Conservation (phyloP, 1,140 invertebrate genomes). For the Atta texana region DNA sequence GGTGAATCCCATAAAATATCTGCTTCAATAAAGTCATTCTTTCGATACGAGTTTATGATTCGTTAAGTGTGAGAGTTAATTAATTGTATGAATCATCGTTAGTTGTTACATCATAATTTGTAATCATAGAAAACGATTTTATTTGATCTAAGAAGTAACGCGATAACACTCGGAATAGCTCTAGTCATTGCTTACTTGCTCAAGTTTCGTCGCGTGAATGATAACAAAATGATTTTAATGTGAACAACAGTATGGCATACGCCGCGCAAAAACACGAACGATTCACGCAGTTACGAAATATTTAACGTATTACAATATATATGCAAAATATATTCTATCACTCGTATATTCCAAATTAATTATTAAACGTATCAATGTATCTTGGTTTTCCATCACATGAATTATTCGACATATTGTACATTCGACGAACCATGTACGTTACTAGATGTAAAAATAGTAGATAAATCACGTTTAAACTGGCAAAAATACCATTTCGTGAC, state of each 20-base stretch:
- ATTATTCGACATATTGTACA: neutral
- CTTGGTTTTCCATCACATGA: conserved; percentile 4
- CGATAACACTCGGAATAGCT: neutral
- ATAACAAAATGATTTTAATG: conserved; percentile 4
- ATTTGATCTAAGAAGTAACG: neutral
- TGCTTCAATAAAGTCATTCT: conserved; percentile 5
- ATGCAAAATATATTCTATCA: neutral
- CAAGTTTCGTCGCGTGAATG: neutral
- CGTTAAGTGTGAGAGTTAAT: neutral
- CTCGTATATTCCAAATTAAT: neutral
- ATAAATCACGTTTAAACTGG: neutral
- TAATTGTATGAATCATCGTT: neutral
- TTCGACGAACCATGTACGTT: neutral
- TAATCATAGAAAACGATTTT: neutral
- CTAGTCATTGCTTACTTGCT: neutral
- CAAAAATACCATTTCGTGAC: neutral
- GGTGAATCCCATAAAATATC: neutral
- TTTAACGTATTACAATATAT: conserved; percentile 1
- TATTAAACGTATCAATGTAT: conserved; percentile 7
- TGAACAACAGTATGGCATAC: neutral
- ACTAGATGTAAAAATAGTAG: conserved; percentile 10
- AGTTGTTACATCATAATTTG: neutral
- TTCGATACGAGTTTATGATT: neutral
- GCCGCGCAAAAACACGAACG: neutral
- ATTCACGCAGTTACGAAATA: neutral